These are phyloP conservation scores for Caenorhabditis sp. DNA, from an alignment of 2,888 invertebrate genomes.

Conservation along the genomic window DNA sequence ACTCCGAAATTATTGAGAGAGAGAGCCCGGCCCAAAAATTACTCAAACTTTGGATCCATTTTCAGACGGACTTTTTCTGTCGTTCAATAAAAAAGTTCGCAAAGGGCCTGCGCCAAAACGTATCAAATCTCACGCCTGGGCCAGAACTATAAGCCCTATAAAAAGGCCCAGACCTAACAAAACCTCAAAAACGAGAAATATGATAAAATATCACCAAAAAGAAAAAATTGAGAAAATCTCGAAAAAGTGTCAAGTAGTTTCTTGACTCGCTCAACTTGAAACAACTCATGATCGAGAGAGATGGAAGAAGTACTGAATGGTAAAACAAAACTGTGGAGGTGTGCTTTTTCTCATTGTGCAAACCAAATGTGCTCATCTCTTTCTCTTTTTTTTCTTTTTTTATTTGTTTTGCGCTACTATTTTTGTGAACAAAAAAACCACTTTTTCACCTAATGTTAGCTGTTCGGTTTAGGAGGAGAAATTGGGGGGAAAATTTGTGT, in stretches of 20 bases:
- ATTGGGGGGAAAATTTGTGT: neutral
- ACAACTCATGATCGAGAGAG: neutral
- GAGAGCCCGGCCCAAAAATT: no score
- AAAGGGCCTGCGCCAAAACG: no score
- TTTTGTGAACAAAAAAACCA: constrained; percentile 6
- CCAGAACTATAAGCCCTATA: no score
- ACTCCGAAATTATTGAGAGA: no score
- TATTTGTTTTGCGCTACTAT: constrained; percentile 3
- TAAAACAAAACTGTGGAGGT: neutral
- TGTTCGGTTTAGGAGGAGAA: constrained; percentile 33
- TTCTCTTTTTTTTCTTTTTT: constrained; percentile 1
- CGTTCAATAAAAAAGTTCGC: no score
- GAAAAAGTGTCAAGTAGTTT: neutral
- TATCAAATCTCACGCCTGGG: no score
- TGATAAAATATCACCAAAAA: no score
- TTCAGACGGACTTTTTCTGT: no score
- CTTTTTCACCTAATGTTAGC: constrained; percentile 18
- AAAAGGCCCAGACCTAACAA: no score
- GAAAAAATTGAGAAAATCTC: neutral
- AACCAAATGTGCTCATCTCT: neutral
- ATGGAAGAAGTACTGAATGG: neutral
- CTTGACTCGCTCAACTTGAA: neutral
- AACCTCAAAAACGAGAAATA: no score
- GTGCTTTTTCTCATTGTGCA: neutral
- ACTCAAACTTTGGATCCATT: no score